Conservation (phyloP, 2,113 vertebrate genomes). For the Telmatochromis brachygnathus region DNA sequence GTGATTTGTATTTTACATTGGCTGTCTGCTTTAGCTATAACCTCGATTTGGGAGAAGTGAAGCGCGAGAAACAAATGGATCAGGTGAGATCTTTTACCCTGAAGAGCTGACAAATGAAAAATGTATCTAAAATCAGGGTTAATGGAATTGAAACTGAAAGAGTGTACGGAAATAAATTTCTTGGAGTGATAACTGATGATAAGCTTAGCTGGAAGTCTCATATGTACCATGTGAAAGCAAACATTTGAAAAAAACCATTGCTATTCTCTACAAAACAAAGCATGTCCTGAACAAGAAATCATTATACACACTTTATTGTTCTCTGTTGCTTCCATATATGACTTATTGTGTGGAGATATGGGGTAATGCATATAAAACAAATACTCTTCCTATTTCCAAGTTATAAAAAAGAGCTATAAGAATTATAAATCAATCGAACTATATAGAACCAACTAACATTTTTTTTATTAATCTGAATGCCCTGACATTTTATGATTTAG, state of each 20-base stretch:
- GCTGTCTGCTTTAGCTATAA: constrained; percentile 69
- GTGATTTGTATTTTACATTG: background rate
- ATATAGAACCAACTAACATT: background rate
- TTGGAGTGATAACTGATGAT: background rate
- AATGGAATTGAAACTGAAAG: background rate
- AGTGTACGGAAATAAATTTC: background rate
- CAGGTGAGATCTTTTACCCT: constrained; percentile 68
- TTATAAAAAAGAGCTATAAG: background rate
- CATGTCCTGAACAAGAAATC: background rate
- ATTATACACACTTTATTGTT: background rate
- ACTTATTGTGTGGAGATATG: background rate
- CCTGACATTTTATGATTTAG: background rate
- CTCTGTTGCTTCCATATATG: background rate
- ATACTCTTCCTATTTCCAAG: rapidly evolving
- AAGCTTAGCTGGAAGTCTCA: background rate
- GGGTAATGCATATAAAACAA: background rate
- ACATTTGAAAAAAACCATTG: background rate
- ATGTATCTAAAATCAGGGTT: background rate
- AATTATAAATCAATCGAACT: background rate
- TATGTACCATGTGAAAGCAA: background rate
- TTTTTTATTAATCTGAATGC: rapidly evolving
- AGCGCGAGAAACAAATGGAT: constrained; percentile 78
- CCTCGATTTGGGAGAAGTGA: constrained; percentile 83
- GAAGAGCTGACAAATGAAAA: background rate
- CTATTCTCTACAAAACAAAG: background rate